Conservation (phyloP, 2,113 vertebrate species). For the Meleagris gallopavo region DNA sequence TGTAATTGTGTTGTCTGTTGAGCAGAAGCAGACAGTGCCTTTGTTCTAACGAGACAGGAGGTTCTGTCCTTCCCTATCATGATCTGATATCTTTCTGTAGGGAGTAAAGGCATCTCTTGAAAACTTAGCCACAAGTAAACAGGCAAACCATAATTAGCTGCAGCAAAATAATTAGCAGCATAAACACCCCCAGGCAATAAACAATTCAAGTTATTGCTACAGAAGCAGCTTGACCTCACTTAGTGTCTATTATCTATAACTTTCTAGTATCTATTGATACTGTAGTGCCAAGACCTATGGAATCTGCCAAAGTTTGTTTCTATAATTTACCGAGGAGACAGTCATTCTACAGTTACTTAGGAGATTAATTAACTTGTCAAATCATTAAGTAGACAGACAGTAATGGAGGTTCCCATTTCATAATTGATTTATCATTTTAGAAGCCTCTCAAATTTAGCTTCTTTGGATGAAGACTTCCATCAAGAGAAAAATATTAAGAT, state of each 20-base stretch:
- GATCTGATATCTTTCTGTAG: conserved; percentile 6
- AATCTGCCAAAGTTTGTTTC: conserved; percentile 61
- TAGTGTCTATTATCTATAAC: conserved; percentile 44
- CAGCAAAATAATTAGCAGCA: conserved; percentile 70
- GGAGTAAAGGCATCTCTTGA: conserved; percentile 27
- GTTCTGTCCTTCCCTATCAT: conserved; percentile 1
- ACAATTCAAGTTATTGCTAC: conserved; percentile 19
- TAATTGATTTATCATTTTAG: conserved; percentile 79
- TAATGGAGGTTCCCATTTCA: conserved; percentile 75
- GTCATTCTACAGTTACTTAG: conserved; percentile 67
- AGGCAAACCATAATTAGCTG: conserved; percentile 59
- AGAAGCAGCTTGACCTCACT: conserved; percentile 68
- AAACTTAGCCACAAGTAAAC: neutral
- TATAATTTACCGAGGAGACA: conserved; percentile 63
- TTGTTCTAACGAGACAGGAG: conserved; percentile 34
- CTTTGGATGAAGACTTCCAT: neutral
- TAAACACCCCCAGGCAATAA: conserved; percentile 50
- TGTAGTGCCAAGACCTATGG: conserved; percentile 57
- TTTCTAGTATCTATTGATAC: conserved; percentile 60
- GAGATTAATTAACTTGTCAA: conserved; percentile 85
- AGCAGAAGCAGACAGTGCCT: neutral
- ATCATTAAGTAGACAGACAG: conserved; percentile 79
- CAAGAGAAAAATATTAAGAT: neutral
- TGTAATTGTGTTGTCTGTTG: conserved; percentile 23
- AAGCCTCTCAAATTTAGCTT: conserved; percentile 57